These are phyloP conservation scores for Dipodomys stephensi DNA, from an alignment of 2,113 vertebrate species.

Conservation along the genomic window DNA sequence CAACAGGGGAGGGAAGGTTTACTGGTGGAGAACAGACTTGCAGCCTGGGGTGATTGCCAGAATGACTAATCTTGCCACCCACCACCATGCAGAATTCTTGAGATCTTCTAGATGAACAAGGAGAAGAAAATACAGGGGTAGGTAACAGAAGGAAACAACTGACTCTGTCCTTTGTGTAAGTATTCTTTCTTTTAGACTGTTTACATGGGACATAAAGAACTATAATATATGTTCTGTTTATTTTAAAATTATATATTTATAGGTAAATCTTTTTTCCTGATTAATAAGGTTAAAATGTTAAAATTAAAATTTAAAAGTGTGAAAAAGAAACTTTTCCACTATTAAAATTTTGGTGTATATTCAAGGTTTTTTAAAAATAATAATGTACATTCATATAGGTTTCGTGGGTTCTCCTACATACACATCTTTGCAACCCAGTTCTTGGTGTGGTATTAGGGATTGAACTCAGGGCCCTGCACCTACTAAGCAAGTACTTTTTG, in stretches of 20 bases:
- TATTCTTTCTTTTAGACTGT: background rate
- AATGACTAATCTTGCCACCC: background rate
- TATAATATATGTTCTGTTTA: background rate
- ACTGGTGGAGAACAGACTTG: background rate
- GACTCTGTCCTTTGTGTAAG: background rate
- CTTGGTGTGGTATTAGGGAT: too few relatives aligned
- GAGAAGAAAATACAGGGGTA: background rate
- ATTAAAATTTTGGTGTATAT: background rate
- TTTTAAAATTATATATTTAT: background rate
- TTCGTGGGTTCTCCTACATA: background rate
- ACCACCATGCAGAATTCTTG: background rate
- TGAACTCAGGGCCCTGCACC: too few relatives aligned
- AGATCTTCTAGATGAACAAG: background rate
- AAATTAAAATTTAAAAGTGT: constrained; percentile 33
- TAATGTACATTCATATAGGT: background rate
- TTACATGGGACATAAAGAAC: background rate
- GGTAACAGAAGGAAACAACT: background rate
- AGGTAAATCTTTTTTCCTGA: background rate
- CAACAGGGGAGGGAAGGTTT: too few relatives aligned
- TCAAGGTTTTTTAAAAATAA: background rate
- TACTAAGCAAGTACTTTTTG: too few relatives aligned
- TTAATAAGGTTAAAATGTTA: constrained; percentile 26
- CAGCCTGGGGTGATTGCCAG: background rate
- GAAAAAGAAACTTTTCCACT: background rate
- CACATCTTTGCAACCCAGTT: background rate